Evolutionary conservation across 2,797 vertebrate species (phyloP), one percentile per base, ranked within the genome.

Genomic region (Psittacula echo): DNA sequence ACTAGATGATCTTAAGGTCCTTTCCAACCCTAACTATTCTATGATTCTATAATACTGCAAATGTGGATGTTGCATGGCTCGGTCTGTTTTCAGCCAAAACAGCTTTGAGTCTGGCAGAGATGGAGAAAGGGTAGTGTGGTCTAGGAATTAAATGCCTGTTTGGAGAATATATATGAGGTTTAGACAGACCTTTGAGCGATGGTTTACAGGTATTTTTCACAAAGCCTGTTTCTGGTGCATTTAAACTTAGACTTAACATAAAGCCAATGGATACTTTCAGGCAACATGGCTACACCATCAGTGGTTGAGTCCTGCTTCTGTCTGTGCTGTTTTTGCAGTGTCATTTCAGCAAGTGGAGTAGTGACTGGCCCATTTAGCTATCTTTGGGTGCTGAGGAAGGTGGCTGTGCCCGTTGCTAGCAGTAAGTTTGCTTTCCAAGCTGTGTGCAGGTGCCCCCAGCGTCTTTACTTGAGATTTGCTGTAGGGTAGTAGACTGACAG

Each of bases 221-320:
- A 18, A 73, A 65, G 17, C 16, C 30, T 61, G 22, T 77, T 64
- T 37, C 37, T 54, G 11, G 23, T 61, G 17, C 10, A 7, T 72
- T 60, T 70, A 18, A 34, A 65, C n/a, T 45, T 82, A 21, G 11
- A 24, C 54, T 37, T 77, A 61, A 14, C 4, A 6, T 44, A 39
- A 70, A 54, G 10, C 22, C 62, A 60, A 61, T 41, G 45, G 62
- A 29, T 65, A 8, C 3, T 51, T 87, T 27, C 30, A 17, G 48
- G 39, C 30, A 62, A 13, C 0, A 1, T 67, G 47, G 19, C 48
- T 67, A 16, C 8, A 10, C 22, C 1, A 1, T 21, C 23, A 18
- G 4, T 17, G 26, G 7, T 29, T 44, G 64, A 22, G 37, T 61
- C 19, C 26, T 75, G 41, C 42, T 58, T 72, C 29, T 2, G 2